Evolutionary conservation across 2,888 invertebrate genomes (phyloP), one percentile per base, ranked within the genome.

Genomic region (Zhengitettix transpicula): DNA sequence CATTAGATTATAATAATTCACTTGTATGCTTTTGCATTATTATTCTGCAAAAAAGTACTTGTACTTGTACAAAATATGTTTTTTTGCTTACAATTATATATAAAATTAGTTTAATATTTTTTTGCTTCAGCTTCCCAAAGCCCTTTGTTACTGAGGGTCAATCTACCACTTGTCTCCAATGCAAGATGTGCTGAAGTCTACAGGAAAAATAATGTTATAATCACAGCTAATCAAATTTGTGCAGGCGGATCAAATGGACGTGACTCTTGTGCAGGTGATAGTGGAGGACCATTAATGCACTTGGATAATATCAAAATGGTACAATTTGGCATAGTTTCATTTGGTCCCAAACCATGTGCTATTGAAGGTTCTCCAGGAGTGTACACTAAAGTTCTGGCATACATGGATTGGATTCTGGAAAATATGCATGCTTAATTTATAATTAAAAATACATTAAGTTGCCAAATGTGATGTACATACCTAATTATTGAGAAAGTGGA

Each of bases 241-340:
- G 67, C 67, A 41, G 83, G 82, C 12, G 79, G 81, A 41, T 56
- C 60, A 11, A 71, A 74, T 57, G 65, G 69, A 1, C 74, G 77
- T 61, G 83, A 83, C 65, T 78, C 81, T 0, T 83, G 83, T 64
- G 75, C 73, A 0, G 82, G 83, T 0, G 82, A 83, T 66, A 81
- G 81, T 1, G 83, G 83, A 9, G 82, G 83, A 9, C 83, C 83
- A 0, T 74, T 85, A 8, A 71, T 77, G 69, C 42, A 60, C 52
- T 55, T 59, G 15, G 58, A 63, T 10, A 57, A 59, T 40, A 51
- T 63, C 1, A n/a, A 67, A n/a, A 65, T 63, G 55, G 66, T 72
- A 40, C 68, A 69, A 58, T 65, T 67, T 55, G 71, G 71, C 12
- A 65, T 71, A 16, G 67, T 69, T 1, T 69, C 72, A 2, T 73